phyloP scores from a whole-genome alignment of 2,113 vertebrate species.

The Sphyrna mokarran region DNA sequence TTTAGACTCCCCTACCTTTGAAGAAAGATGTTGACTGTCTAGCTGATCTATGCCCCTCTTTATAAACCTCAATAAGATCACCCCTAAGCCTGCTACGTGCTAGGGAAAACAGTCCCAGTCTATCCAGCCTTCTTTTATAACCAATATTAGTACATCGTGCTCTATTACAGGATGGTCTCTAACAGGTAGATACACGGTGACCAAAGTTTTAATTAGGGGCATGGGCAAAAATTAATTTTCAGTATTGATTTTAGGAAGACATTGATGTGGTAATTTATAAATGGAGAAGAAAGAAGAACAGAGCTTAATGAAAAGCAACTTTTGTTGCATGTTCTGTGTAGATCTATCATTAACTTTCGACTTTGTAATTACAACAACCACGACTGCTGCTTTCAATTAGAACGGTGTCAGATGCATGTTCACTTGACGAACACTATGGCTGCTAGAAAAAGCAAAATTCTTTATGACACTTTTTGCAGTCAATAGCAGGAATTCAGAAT shows the following conservation, averaged over 20 bases:
- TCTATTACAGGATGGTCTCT: background rate
- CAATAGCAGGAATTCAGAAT: background rate
- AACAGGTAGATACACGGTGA: background rate
- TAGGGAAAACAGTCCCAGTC: too few relatives aligned
- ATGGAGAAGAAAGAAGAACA: background rate
- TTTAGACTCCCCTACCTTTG: too few relatives aligned
- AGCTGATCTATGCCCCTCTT: too few relatives aligned
- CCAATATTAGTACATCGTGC: background rate
- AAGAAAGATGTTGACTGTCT: too few relatives aligned
- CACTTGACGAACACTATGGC: too few relatives aligned
- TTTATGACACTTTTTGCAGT: background rate
- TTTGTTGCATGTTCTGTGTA: background rate
- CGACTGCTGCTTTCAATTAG: background rate
- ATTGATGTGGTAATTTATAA: background rate
- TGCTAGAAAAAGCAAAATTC: too few relatives aligned
- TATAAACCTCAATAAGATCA: too few relatives aligned
- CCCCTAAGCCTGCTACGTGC: too few relatives aligned
- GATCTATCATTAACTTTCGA: background rate
- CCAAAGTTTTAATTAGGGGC: background rate
- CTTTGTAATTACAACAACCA: background rate
- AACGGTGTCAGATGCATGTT: background rate
- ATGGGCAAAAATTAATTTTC: background rate
- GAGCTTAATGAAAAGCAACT: background rate
- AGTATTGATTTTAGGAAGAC: background rate
- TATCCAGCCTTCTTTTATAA: too few relatives aligned